Evolutionary conservation across 2,888 invertebrate genomes (phyloP).

Genomic region (Pristionchus mayeri): DNA sequence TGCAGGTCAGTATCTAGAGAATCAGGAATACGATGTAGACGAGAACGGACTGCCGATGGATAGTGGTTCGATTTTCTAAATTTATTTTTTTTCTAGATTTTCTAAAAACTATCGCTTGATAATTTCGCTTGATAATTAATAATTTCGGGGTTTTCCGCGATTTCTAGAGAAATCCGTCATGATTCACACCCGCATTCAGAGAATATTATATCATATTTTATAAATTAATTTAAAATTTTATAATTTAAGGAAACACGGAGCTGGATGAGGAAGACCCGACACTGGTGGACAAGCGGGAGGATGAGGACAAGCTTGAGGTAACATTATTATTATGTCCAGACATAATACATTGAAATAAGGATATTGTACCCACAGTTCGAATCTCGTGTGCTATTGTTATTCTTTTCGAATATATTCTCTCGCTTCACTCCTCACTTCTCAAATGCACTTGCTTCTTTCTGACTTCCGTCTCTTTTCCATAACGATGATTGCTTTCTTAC

Average conservation of each 20-base stretch:
- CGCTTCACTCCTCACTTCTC: not conserved
- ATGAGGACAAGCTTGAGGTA: slow-evolving; percentile 24
- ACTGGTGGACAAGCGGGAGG: slow-evolving; percentile 5
- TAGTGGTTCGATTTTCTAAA: not conserved
- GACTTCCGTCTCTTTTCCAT: not conserved
- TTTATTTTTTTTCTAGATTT: not conserved
- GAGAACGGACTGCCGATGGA: slow-evolving; percentile 29
- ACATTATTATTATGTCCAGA: too few species aligned
- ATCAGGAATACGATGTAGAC: slow-evolving; percentile 39
- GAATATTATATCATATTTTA: too few species aligned
- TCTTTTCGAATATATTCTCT: not conserved
- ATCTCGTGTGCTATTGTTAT: too few species aligned
- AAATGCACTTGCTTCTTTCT: not conserved
- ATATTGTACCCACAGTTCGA: too few species aligned
- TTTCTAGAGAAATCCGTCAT: too few species aligned
- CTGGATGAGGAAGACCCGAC: not conserved
- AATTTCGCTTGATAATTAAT: too few species aligned
- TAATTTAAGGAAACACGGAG: not conserved
- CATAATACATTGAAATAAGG: too few species aligned
- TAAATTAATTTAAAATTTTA: not conserved
- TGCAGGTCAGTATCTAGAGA: slow-evolving; percentile 26
- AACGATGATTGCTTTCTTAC: not conserved
- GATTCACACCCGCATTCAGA: too few species aligned
- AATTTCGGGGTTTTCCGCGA: too few species aligned
- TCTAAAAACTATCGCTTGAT: too few species aligned